Evolutionary conservation across 1,140 invertebrate genomes (phyloP), one percentile per base, ranked within the genome.

Genomic region (Trichonephila inaurata): DNA sequence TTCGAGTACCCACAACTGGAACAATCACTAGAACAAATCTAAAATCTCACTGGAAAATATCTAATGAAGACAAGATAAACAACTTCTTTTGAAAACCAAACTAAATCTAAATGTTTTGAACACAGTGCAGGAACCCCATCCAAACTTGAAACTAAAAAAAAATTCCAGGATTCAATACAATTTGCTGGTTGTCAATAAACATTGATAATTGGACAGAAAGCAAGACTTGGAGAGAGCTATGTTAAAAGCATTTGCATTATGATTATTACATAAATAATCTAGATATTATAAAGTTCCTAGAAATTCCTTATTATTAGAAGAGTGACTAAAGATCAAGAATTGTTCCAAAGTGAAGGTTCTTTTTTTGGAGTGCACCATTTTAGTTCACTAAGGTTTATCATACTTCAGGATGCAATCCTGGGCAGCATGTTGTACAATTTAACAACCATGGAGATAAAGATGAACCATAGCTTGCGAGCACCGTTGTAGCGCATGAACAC

Each of bases 401-500:
- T 61, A 61, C 58, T 93, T 93, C 92, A 93, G 19, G 92, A 93
- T 85, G 51, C 82, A 44, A 86, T 19, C 28, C 58, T 28, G 28
- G 93, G 93, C 64, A 94, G 66, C 62, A 91, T 87, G 77, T 64
- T 91, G 40, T 88, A 94, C 24, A 94, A 40, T 82, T 91, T 94
- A 21, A 91, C 82, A 24, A 92, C 24, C 83, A 94, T 87, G 14
- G 94, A 91, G 10, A 92, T 28, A 58, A 91, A 94, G 2, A 90
- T n/a, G 24, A 77, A 94, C 94, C 94, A 94, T 28, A 94, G 66
- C 89, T 91, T 94, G 28, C 94, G 94, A 64, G 94, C 94, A 58
- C 87, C 77, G 19, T 90, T 58, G 51, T 89, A 94, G 18, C 93
- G 93, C 93, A 94, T 94, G 77, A 94, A 94, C 72, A 94, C 88